Conservation (phyloP, 2,797 vertebrate species). For the Micropoecilia bifurca region DNA sequence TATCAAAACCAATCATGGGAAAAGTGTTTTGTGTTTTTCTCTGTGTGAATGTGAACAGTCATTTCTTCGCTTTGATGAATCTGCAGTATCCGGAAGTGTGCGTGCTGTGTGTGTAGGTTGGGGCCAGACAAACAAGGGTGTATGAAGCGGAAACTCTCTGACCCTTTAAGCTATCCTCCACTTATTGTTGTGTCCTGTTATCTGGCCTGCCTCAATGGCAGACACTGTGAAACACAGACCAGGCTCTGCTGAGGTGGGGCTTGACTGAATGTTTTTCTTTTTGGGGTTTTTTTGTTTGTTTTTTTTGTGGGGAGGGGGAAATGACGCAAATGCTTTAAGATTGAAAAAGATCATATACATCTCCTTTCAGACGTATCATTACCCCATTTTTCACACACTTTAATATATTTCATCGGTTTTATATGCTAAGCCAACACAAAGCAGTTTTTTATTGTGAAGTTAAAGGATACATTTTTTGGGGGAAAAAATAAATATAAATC, state of each 20-base stretch:
- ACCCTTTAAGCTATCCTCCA: conserved; percentile 71
- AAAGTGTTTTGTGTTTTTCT: conserved; percentile 35
- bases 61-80: conserved; percentile 33
- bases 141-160: conserved; percentile 44
- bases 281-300: neutral
- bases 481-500: neutral
- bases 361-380: conserved; percentile 42
- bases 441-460: neutral
- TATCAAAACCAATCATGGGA: conserved; percentile 53
- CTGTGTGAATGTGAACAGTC: conserved; percentile 72
- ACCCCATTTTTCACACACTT: neutral
- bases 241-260: conserved; percentile 56
- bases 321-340: conserved; percentile 39
- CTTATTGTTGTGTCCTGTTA: conserved; percentile 61
- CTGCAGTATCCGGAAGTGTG: conserved; percentile 50
- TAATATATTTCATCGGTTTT: no score
- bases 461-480: neutral
- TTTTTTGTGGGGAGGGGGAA: neutral
- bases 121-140: conserved; percentile 46
- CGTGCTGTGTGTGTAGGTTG: conserved; percentile 25
- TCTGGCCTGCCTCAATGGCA: conserved; percentile 65
- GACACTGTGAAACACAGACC: conserved; percentile 77
- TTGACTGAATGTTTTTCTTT: conserved; percentile 57
- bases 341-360: conserved; percentile 38
- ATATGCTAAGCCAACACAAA: neutral